Conservation (phyloP, 2,113 vertebrate genomes). For the Myrmecobius fasciatus region DNA sequence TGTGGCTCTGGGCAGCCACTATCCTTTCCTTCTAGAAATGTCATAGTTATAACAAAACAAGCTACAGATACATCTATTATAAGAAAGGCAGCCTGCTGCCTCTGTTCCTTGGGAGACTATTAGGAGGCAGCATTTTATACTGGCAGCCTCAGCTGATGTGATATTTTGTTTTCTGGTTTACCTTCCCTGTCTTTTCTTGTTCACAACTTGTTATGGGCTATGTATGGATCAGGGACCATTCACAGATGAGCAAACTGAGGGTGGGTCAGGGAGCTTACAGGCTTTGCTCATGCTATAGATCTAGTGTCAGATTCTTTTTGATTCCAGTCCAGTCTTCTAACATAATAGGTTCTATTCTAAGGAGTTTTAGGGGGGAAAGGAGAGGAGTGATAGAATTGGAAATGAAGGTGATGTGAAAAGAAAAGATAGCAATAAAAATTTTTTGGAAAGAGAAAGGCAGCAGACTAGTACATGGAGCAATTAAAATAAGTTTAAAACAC, state of each 20-base stretch:
- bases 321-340: neutral
- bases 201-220: neutral
- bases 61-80: neutral
- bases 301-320: neutral
- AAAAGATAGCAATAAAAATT: neutral
- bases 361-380: neutral
- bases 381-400: neutral
- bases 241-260: neutral
- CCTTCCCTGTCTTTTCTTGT: neutral
- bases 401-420: neutral
- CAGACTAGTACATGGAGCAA: neutral
- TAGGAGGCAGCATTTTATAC: neutral
- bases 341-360: neutral
- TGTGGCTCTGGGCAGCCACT: neutral
- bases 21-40: neutral
- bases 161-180: neutral
- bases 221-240: neutral
- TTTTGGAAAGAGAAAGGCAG: neutral
- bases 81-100: too few species aligned
- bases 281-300: neutral
- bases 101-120: neutral
- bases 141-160: neutral
- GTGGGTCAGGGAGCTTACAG: neutral
- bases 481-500: neutral
- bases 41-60: neutral